phyloP scores from a whole-genome alignment of 2,797 vertebrate genomes.

The Pachyuromys duprasi region DNA sequence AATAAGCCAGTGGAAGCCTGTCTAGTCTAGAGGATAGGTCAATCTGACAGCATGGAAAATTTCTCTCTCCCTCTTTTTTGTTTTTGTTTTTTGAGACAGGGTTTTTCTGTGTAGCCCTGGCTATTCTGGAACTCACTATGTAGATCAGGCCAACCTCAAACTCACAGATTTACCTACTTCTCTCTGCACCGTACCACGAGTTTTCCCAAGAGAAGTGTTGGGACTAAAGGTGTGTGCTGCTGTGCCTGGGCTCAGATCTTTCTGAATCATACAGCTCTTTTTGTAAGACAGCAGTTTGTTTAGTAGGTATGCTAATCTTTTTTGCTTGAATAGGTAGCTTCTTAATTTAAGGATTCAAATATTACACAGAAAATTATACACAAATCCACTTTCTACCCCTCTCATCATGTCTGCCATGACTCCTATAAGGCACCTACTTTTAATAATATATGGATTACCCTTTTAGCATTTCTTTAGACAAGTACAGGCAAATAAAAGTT shows the following conservation, averaged over 20 bases:
- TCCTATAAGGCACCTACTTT: constrained; percentile 18
- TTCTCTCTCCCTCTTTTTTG: background rate
- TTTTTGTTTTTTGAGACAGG: background rate
- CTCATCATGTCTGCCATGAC: background rate
- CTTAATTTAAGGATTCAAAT: constrained; percentile 19
- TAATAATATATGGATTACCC: background rate
- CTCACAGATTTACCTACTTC: background rate
- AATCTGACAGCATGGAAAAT: background rate
- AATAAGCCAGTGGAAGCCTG: background rate
- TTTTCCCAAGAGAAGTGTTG: background rate
- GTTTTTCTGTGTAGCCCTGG: background rate
- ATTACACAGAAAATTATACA: constrained; percentile 21
- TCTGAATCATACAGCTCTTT: constrained; percentile 31
- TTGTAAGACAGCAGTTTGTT: constrained; percentile 25
- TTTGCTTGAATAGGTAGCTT: background rate
- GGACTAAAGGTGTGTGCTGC: background rate
- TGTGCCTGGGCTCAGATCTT: background rate
- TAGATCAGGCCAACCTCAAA: background rate
- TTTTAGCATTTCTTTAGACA: constrained; percentile 16
- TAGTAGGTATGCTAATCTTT: background rate
- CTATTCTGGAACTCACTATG: background rate
- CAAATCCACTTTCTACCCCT: background rate
- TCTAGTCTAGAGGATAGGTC: background rate
- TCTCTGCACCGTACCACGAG: background rate
- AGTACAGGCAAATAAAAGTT: background rate